These are phyloP conservation scores for Gobio occitaniae DNA, from an alignment of 2,797 vertebrate species.

Conservation along the genomic window DNA sequence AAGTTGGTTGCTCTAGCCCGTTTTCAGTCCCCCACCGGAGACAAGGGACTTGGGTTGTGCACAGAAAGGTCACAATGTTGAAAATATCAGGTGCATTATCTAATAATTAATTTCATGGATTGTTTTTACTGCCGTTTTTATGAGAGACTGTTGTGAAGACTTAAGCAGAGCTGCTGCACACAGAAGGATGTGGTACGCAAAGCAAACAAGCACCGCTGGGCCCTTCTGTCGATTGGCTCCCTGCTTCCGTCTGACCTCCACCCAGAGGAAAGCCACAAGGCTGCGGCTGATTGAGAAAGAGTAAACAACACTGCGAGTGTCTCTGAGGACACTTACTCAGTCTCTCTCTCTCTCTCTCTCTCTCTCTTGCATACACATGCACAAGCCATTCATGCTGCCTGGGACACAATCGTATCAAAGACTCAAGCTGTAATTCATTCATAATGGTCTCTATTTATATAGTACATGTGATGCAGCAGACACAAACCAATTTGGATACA, in stretches of 20 bases:
- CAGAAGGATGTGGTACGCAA: constrained; percentile 71
- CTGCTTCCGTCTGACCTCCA: constrained; percentile 66
- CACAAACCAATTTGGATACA: not conserved
- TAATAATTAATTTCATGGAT: not conserved
- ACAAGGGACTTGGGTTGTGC: constrained; percentile 15
- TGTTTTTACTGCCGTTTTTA: not conserved
- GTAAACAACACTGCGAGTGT: constrained; percentile 63
- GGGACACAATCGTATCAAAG: not conserved
- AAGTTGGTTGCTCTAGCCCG: constrained; percentile 4
- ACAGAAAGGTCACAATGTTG: not conserved
- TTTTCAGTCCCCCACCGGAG: constrained; percentile 27
- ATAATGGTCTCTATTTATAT: constrained; percentile 29
- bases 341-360: not conserved
- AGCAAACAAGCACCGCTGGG: constrained; percentile 62
- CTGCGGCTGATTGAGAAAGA: constrained; percentile 55
- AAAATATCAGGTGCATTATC: not conserved
- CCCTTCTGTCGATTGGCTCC: constrained; percentile 67
- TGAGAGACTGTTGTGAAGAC: constrained; percentile 36
- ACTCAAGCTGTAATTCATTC: constrained; percentile 17
- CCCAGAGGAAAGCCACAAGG: constrained; percentile 67
- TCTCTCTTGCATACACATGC: constrained; percentile 3
- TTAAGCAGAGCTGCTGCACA: constrained; percentile 47
- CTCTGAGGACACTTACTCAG: constrained; percentile 21
- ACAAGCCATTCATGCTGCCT: constrained; percentile 34
- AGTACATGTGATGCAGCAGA: constrained; percentile 14